Conservation (phyloP, 2,797 vertebrate species). For the Peromyscus aztecus region DNA sequence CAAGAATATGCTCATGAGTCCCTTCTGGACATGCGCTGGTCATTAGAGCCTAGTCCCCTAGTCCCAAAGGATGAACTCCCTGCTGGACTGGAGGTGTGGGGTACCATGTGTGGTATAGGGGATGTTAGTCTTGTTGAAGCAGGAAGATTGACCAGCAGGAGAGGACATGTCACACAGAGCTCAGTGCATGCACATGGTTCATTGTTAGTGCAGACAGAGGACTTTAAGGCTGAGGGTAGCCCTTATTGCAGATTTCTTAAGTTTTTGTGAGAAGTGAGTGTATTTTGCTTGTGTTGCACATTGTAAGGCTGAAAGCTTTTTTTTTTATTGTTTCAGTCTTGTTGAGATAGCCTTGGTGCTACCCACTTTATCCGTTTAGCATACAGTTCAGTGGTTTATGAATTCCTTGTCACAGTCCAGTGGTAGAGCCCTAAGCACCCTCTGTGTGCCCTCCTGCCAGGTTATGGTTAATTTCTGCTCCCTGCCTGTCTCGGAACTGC, state of each 20-base stretch:
- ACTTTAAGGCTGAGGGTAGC: neutral
- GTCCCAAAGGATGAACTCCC: neutral
- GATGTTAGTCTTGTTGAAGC: neutral
- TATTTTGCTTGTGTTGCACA: neutral
- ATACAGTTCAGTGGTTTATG: neutral
- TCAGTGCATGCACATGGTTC: neutral
- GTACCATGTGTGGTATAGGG: neutral
- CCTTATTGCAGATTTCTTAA: neutral
- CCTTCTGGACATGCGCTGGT: neutral
- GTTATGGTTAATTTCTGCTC: neutral
- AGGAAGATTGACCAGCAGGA: neutral
- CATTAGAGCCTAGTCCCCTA: fast-evolving
- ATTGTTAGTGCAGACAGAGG: neutral
- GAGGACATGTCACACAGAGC: neutral
- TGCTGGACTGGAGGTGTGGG: neutral
- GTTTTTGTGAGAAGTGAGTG: neutral
- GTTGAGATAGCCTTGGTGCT: neutral
- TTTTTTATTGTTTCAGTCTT: neutral
- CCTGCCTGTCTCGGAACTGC: neutral
- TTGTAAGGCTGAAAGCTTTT: neutral
- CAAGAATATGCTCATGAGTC: neutral
- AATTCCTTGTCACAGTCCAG: neutral
- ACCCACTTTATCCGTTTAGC: neutral
- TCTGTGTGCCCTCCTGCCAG: neutral
- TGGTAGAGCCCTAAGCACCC: neutral